Percentiles rank a stretch among this genome's conserved stretches.
Evolutionary conservation across 2,113 vertebrate species (phyloP).

Genomic region (Lepisosteus oculatus): DNA sequence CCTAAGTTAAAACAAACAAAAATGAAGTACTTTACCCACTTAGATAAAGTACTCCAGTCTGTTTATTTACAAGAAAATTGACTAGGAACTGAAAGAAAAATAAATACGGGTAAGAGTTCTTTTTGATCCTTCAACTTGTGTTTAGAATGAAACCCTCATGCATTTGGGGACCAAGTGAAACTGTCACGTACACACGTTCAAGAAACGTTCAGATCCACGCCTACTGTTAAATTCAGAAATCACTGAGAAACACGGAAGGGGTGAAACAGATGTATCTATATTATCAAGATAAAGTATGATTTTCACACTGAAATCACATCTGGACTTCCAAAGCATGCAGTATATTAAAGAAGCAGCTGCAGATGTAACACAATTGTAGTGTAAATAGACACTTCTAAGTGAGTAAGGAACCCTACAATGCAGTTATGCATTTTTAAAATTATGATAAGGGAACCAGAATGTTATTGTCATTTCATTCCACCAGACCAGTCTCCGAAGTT

Average conservation of each 20-base stretch:
- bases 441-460: too few relatives aligned
- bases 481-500: too few relatives aligned
- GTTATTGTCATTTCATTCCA: too few relatives aligned
- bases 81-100: neutral
- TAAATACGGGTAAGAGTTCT: neutral
- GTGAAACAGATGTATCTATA: neutral
- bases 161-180: neutral
- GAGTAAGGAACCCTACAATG: neutral
- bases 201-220: too few relatives aligned
- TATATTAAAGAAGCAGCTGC: neutral
- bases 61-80: neutral
- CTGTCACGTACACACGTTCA: neutral
- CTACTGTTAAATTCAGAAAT: too few relatives aligned
- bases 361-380: neutral
- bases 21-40: neutral
- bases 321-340: neutral
- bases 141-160: neutral
- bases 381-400: conserved; percentile 35
- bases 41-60: too few relatives aligned
- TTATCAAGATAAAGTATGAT: too few relatives aligned
- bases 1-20: neutral
- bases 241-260: neutral
- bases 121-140: neutral
- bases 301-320: neutral
- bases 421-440: too few relatives aligned